Conservation (phyloP, 2,888 invertebrate genomes). For the Timema podura region DNA sequence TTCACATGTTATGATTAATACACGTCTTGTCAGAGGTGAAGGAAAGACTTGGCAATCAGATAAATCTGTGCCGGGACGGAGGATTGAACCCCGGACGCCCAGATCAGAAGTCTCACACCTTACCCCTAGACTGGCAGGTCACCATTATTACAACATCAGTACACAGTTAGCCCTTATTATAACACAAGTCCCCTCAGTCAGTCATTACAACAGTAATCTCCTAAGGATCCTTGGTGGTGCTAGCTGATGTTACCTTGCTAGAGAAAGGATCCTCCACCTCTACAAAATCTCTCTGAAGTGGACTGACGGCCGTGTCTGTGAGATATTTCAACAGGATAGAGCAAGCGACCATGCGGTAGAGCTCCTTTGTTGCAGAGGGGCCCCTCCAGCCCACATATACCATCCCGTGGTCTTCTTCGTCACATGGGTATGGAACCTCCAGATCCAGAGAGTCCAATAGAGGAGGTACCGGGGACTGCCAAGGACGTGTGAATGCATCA, state of each 20-base stretch:
- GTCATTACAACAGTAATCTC: no score
- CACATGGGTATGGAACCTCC: slow-evolving; percentile 68
- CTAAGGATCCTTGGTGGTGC: no score
- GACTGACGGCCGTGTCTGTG: slow-evolving; percentile 82
- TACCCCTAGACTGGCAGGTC: not conserved
- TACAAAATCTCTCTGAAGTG: slow-evolving; percentile 76
- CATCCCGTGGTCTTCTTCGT: slow-evolving; percentile 77
- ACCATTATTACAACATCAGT: no score
- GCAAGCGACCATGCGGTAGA: slow-evolving; percentile 56
- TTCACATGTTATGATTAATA: no score
- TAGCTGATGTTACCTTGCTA: slow-evolving; percentile 58
- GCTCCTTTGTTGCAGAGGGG: slow-evolving; percentile 57
- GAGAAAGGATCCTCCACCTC: slow-evolving; percentile 78
- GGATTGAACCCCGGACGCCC: no score
- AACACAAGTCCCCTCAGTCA: no score
- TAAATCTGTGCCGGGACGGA: no score
- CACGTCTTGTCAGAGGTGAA: no score
- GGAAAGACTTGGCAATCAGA: no score
- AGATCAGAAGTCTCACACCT: no score
- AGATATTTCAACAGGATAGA: slow-evolving; percentile 73
- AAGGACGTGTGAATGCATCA: slow-evolving; percentile 65
- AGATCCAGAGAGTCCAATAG: slow-evolving; percentile 54
- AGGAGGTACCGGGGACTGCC: slow-evolving; percentile 69
- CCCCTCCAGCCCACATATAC: slow-evolving; percentile 78
- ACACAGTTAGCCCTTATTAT: no score